Conservation (phyloP, 2,113 vertebrate genomes). For the Nothocercus julius region DNA sequence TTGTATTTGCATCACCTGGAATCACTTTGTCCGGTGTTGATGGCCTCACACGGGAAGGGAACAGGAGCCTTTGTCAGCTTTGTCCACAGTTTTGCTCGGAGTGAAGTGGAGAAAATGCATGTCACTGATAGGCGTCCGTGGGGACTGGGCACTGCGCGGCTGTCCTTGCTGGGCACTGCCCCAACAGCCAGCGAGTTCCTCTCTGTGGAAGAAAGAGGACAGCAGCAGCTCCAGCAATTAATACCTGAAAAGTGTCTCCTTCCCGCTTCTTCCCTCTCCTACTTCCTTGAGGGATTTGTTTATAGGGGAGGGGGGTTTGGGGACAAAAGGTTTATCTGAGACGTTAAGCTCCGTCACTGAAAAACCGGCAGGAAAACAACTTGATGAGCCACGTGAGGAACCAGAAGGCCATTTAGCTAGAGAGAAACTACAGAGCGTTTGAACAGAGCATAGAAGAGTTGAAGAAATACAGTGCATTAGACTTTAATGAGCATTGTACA, state of each 20-base stretch:
- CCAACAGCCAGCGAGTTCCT: constrained; percentile 3
- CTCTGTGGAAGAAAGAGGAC: not conserved
- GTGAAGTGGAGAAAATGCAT: not conserved
- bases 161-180: constrained; percentile 3
- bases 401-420: constrained; percentile 18
- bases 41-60: not conserved
- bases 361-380: constrained; percentile 50
- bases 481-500: constrained; percentile 59
- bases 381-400: constrained; percentile 21
- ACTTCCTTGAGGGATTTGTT: not conserved
- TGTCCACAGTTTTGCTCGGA: not conserved
- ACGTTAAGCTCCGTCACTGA: constrained; percentile 9
- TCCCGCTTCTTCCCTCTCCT: not conserved
- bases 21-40: not conserved
- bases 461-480: constrained; percentile 48
- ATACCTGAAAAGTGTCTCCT: constrained; percentile 1
- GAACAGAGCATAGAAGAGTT: not conserved
- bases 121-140: not conserved
- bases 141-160: not conserved
- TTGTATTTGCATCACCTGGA: not conserved
- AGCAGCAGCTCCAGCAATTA: constrained; percentile 24
- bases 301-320: not conserved
- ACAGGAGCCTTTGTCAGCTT: not conserved
- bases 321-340: constrained; percentile 32
- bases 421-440: constrained; percentile 40